Evolutionary conservation across 2,888 invertebrate species (phyloP), one percentile per base, ranked within the genome.

Genomic region (Tachina fera): DNA sequence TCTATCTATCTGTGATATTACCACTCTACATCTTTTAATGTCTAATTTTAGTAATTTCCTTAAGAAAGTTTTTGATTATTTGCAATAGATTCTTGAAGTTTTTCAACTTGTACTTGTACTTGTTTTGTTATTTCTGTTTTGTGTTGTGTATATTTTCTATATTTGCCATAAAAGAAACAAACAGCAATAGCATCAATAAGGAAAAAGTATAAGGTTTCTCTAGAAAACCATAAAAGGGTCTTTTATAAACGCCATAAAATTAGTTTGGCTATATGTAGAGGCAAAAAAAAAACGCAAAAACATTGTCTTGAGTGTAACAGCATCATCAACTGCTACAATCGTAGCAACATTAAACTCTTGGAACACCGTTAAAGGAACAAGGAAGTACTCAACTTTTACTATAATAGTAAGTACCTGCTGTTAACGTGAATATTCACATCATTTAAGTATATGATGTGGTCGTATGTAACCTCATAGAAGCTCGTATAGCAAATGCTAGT

Each of bases 311-410:
- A 47, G 41, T 13, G 56, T 16, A 75, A 56, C 60, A 71, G 49
- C 43, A 61, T 3, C 16, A 80, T 13, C 43, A 67, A 72, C 45
- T 39, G 49, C 3, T 51, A 60, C 77, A 77, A 83, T 16, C 43
- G 65, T 65, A 58, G 39, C 61, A 58, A 83, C 75, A 79, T 76
- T 75, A 61, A 61, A 68, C 63, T 85, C 49, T 61, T 83, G 65
- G 74, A 87, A 61, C 87, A 85, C 88, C 88, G 87, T 88, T 88
- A 87, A 87, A 88, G 88, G 87, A 88, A 88, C 86, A 87, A 88
- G 88, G 88, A 88, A 88, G 87, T 87, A 82, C 77, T 79, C 80
- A 67, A 65, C 53, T 83, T 80, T 76, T 80, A 83, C 86, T 83
- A 86, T 77, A 83, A 80, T 80, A 80, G 83, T 80, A 86, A 86